phyloP scores from a whole-genome alignment of 2,888 invertebrate genomes.

The Drosophila eohydei region DNA sequence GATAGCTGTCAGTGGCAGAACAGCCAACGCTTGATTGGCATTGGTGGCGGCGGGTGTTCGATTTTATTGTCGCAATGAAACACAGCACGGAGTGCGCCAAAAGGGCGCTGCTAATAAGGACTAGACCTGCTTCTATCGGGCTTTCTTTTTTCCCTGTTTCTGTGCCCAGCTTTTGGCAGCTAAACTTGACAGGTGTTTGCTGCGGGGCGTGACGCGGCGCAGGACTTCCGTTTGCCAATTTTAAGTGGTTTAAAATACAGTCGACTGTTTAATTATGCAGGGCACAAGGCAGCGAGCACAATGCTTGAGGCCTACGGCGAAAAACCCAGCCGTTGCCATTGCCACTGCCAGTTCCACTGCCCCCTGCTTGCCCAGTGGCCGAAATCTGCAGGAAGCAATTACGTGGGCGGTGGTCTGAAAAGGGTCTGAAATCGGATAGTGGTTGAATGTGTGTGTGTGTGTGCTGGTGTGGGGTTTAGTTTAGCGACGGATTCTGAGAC shows the following conservation, averaged over 20 bases:
- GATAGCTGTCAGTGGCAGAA: constrained; percentile 51
- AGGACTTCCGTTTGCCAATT: constrained; percentile 70
- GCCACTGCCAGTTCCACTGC: neutral
- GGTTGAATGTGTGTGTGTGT: constrained; percentile 45
- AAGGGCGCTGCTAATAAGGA: constrained; percentile 43
- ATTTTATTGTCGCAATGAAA: constrained; percentile 51
- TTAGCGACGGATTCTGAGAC: constrained; percentile 21
- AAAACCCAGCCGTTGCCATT: neutral
- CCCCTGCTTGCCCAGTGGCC: constrained; percentile 54
- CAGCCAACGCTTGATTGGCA: constrained; percentile 67
- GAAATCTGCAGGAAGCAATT: constrained; percentile 75
- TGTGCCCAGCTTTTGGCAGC: constrained; percentile 42
- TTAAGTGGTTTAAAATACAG: constrained; percentile 70
- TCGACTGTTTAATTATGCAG: constrained; percentile 61
- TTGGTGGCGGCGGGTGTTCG: constrained; percentile 54
- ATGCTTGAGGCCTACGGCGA: constrained; percentile 25
- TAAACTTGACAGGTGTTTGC: constrained; percentile 74
- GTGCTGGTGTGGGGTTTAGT: constrained; percentile 13
- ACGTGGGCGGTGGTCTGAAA: constrained; percentile 65
- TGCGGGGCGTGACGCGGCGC: constrained; percentile 48
- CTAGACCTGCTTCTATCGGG: constrained; percentile 15
- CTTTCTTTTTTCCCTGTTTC: neutral
- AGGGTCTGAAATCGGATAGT: constrained; percentile 77
- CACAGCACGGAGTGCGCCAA: constrained; percentile 35
- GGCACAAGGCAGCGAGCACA: constrained; percentile 40